Conservation (phyloP, 2,797 vertebrate species). For the Petrocephalus sullivani region DNA sequence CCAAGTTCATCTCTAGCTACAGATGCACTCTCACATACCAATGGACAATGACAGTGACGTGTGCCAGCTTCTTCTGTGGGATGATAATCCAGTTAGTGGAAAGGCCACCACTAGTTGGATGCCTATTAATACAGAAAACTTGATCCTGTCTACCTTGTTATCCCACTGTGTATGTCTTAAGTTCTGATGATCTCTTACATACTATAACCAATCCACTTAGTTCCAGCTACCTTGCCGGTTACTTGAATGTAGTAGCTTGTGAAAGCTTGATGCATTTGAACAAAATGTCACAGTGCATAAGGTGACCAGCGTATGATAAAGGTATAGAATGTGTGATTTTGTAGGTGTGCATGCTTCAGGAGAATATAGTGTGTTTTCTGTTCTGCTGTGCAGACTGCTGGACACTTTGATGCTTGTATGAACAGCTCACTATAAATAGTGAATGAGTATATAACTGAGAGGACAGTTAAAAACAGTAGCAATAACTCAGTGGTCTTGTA, state of each 20-base stretch:
- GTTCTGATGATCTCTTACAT: not conserved
- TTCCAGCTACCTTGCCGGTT: not conserved
- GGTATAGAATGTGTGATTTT: not conserved
- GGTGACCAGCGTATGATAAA: not conserved
- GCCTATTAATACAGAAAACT: not conserved
- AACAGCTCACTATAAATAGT: not conserved
- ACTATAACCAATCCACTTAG: not conserved
- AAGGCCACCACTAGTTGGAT: not conserved
- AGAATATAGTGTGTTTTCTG: constrained; percentile 35
- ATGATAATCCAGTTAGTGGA: not conserved
- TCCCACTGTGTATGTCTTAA: not conserved
- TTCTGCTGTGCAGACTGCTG: constrained; percentile 63
- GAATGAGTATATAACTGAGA: not conserved
- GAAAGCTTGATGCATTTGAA: not conserved
- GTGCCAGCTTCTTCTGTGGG: not conserved
- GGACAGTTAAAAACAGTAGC: not conserved
- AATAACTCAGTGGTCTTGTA: not conserved
- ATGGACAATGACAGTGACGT: not conserved
- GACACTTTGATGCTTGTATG: not conserved
- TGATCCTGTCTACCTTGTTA: not conserved
- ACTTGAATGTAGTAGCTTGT: not conserved
- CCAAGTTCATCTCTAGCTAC: not conserved
- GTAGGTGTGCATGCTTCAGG: not conserved
- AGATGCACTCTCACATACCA: not conserved
- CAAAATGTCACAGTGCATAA: not conserved